Conservation (phyloP, 2,113 vertebrate genomes). For the Lagopus muta region DNA sequence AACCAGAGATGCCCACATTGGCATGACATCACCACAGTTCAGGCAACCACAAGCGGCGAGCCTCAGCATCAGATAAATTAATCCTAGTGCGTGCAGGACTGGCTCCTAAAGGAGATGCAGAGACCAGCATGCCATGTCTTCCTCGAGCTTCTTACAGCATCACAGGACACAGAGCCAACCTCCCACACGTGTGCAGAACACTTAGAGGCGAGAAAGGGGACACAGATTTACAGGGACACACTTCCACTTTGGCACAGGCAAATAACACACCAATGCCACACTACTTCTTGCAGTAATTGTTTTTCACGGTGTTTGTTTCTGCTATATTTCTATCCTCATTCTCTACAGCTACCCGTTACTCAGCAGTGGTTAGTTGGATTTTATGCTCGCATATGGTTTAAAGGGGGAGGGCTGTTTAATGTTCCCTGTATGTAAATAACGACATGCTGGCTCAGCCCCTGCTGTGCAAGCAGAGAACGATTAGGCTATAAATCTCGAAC, state of each 20-base stretch:
- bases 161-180: neutral
- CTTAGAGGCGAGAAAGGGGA: neutral
- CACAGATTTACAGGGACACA: neutral
- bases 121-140: neutral
- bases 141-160: neutral
- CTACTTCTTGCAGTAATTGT: neutral
- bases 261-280: neutral
- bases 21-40: neutral
- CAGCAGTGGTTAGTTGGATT: conserved; percentile 9
- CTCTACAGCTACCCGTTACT: neutral
- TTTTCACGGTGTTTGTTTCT: neutral
- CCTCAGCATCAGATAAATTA: neutral
- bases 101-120: too few species aligned
- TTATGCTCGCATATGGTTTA: conserved; percentile 49
- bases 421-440: conserved; percentile 67
- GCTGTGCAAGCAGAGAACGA: conserved; percentile 21
- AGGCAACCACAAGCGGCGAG: neutral
- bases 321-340: neutral
- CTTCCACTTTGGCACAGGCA: neutral
- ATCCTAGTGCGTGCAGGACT: neutral
- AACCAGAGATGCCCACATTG: neutral
- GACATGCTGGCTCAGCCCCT: conserved; percentile 18
- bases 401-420: conserved; percentile 47
- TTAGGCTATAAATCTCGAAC: conserved; percentile 9
- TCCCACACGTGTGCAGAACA: rapidly evolving